phyloP scores from a whole-genome alignment of 2,888 invertebrate species.

The Loripinus fragilis region DNA sequence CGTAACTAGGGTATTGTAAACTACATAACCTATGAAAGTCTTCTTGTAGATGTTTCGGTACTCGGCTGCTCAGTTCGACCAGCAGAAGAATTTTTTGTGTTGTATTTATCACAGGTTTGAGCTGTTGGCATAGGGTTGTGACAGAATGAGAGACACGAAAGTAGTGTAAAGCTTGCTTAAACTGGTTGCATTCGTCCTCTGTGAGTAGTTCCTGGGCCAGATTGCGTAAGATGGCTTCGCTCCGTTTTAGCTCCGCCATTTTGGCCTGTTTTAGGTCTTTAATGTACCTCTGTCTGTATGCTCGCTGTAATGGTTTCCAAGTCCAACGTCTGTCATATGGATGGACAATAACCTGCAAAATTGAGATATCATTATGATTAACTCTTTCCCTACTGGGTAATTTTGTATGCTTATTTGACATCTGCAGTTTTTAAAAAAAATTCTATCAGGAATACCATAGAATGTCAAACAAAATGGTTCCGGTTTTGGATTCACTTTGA shows the following conservation, averaged over 20 bases:
- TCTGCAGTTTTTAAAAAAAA: too few relatives aligned
- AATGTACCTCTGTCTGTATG: slow-evolving; percentile 32
- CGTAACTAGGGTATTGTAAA: slow-evolving; percentile 72
- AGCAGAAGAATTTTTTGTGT: slow-evolving; percentile 74
- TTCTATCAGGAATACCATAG: too few relatives aligned
- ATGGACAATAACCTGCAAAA: slow-evolving; percentile 60
- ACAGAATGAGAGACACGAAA: slow-evolving; percentile 73
- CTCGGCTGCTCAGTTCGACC: slow-evolving; percentile 69
- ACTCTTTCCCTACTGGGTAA: too few relatives aligned
- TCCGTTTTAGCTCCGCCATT: slow-evolving; percentile 57
- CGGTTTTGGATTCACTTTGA: too few relatives aligned
- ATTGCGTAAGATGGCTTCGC: slow-evolving; percentile 68
- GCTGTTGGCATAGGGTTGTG: slow-evolving; percentile 69
- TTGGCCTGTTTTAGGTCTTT: slow-evolving; percentile 22
- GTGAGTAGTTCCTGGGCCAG: slow-evolving; percentile 71
- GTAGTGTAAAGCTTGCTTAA: slow-evolving; percentile 73
- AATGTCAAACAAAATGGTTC: too few relatives aligned
- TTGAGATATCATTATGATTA: too few relatives aligned
- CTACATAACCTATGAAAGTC: slow-evolving; percentile 76
- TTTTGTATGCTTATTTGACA: too few relatives aligned
- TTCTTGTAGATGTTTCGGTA: slow-evolving; percentile 67
- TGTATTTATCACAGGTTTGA: slow-evolving; percentile 69
- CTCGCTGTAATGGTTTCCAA: slow-evolving; percentile 66
- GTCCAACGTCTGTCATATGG: slow-evolving; percentile 60
- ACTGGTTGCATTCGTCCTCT: slow-evolving; percentile 63